These are phyloP conservation scores for Drosophila niveifrons DNA, from an alignment of 2,888 invertebrate genomes.

Conservation along the genomic window DNA sequence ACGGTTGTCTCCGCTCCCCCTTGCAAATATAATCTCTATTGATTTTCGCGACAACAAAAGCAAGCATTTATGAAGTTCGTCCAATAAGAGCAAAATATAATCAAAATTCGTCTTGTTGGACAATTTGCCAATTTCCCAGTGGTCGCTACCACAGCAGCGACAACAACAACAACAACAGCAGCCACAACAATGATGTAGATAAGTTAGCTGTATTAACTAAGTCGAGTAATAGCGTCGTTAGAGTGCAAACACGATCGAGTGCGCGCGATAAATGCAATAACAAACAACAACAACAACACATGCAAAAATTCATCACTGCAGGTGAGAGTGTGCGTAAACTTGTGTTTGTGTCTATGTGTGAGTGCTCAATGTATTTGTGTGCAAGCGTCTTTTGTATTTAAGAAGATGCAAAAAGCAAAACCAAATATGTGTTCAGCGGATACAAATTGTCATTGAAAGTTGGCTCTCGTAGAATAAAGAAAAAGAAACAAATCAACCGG, in stretches of 20 bases:
- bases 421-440: slow-evolving; percentile 49
- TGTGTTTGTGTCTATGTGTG: slow-evolving; percentile 22
- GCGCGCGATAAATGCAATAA: slow-evolving; percentile 46
- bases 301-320: slow-evolving; percentile 59
- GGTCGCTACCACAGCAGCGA: slow-evolving; percentile 28
- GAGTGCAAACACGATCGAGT: slow-evolving; percentile 31
- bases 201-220: slow-evolving; percentile 42
- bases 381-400: slow-evolving; percentile 28
- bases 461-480: slow-evolving; percentile 20
- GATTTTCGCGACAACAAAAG: slow-evolving; percentile 60
- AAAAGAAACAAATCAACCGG: slow-evolving; percentile 29
- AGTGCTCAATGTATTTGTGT: slow-evolving; percentile 19
- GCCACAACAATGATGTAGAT: slow-evolving; percentile 27
- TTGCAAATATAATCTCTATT: slow-evolving; percentile 51
- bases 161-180: slow-evolving; percentile 31
- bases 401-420: slow-evolving; percentile 62
- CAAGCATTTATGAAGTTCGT: slow-evolving; percentile 54
- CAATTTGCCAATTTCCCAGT: slow-evolving; percentile 49
- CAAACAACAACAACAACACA: slow-evolving; percentile 54
- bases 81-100: slow-evolving; percentile 40
- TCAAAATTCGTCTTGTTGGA: slow-evolving; percentile 46
- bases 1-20: not conserved
- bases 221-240: slow-evolving; percentile 33
- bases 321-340: slow-evolving; percentile 21
- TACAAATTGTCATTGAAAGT: slow-evolving; percentile 44